Evolutionary conservation across 1,140 invertebrate species (phyloP).

Genomic region (Formica exsecta): DNA sequence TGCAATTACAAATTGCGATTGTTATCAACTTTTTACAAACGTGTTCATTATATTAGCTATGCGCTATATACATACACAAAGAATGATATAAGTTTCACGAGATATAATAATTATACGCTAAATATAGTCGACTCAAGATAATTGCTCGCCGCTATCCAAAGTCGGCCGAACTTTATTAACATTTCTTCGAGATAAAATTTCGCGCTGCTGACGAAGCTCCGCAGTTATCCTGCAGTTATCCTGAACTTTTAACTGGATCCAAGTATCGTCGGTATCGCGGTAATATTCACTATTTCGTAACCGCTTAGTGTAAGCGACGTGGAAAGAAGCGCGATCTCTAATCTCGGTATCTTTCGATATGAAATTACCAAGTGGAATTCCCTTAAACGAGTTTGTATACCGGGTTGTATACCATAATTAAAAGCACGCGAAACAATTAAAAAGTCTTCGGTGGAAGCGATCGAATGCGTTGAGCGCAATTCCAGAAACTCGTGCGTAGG

Average conservation of each 20-base stretch:
- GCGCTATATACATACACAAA: neutral
- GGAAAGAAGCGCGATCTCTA: slow-evolving; percentile 30
- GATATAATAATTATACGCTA: slow-evolving; percentile 23
- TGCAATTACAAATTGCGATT: neutral
- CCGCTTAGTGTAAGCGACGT: slow-evolving; percentile 11
- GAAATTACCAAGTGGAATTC: slow-evolving; percentile 31
- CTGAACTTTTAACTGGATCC: slow-evolving; percentile 41
- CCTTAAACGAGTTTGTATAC: neutral
- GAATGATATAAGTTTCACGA: slow-evolving; percentile 7
- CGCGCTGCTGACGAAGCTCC: slow-evolving; percentile 51
- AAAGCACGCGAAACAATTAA: slow-evolving; percentile 31
- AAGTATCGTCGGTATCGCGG: slow-evolving; percentile 32
- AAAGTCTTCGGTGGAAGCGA: neutral
- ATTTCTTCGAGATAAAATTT: slow-evolving; percentile 61
- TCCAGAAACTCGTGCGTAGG: neutral
- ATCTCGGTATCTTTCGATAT: slow-evolving; percentile 39
- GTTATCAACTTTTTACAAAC: neutral
- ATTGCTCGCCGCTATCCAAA: slow-evolving; percentile 39
- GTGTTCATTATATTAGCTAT: neutral
- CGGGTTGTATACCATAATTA: neutral
- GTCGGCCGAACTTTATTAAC: slow-evolving; percentile 47
- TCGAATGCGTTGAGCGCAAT: neutral
- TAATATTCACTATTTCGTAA: slow-evolving; percentile 24
- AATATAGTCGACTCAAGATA: slow-evolving; percentile 45
- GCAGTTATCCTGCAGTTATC: slow-evolving; percentile 26